Evolutionary conservation across 1,140 invertebrate species (phyloP).

Genomic region (Drosophila funebris): DNA sequence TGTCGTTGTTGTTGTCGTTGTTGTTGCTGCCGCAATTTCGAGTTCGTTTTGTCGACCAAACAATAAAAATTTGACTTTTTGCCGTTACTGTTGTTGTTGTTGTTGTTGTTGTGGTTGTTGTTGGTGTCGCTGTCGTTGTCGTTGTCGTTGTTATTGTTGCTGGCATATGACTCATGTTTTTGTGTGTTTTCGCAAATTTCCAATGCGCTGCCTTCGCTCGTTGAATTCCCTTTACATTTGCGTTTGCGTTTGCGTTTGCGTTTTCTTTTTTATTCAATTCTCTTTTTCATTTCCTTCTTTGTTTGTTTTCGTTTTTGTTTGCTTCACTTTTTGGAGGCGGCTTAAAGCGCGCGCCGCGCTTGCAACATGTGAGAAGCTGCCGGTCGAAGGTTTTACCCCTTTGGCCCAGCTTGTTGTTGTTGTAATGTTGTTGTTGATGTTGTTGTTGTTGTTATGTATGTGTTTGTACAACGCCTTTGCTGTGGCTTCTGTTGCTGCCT

Average conservation of each 20-base stretch:
- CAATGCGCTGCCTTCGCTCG: slow-evolving; percentile 1
- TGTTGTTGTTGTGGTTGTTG: slow-evolving; percentile 28
- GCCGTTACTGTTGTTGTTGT: slow-evolving; percentile 12
- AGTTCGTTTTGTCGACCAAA: slow-evolving; percentile 11
- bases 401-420: slow-evolving; percentile 17
- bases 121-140: slow-evolving; percentile 18
- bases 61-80: slow-evolving; percentile 34
- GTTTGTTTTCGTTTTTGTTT: slow-evolving; percentile 30
- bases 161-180: slow-evolving; percentile 40
- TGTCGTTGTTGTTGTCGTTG: slow-evolving; percentile 5
- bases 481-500: slow-evolving; percentile 69
- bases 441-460: slow-evolving; percentile 58
- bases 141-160: slow-evolving; percentile 15
- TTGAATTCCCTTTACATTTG: slow-evolving; percentile 25
- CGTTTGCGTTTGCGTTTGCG: neutral
- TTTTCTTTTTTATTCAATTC: slow-evolving; percentile 10
- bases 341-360: slow-evolving; percentile 40
- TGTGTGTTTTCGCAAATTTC: slow-evolving; percentile 5
- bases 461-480: slow-evolving; percentile 79
- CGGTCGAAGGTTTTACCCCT: slow-evolving; percentile 40
- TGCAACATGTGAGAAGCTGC: slow-evolving; percentile 41
- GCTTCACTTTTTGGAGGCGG: slow-evolving; percentile 28
- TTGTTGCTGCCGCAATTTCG: slow-evolving; percentile 1
- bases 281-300: slow-evolving; percentile 4
- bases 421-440: slow-evolving; percentile 42